These are phyloP conservation scores for Actinia equina DNA, from an alignment of 64 coral and sea anemone species.

Conservation along the genomic window DNA sequence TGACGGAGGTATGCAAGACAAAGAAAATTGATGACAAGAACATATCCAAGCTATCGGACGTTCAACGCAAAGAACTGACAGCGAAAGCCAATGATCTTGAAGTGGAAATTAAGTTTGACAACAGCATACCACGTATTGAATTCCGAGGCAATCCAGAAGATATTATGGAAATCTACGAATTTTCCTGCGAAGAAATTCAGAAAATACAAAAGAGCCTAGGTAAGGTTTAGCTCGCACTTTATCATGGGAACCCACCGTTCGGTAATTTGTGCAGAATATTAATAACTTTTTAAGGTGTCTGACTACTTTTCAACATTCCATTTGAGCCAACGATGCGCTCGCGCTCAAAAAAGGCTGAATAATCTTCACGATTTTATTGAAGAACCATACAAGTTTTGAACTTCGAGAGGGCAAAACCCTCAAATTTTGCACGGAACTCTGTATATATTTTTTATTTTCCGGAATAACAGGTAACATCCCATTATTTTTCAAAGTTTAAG, in stretches of 20 bases:
- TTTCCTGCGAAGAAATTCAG: constrained; percentile 7
- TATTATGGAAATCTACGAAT: not conserved
- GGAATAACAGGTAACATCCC: no score
- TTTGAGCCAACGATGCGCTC: no score
- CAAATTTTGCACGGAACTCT: no score
- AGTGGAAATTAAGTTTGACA: constrained; percentile 21
- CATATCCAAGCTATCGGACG: constrained; percentile 2
- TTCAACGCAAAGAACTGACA: not conserved
- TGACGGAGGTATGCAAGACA: not conserved
- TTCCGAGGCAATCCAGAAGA: constrained; percentile 15
- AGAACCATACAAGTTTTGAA: no score
- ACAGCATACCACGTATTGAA: not conserved
- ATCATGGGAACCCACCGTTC: not conserved
- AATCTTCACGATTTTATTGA: no score
- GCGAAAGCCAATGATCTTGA: constrained; percentile 5
- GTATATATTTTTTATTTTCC: no score
- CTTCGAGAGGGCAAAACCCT: no score
- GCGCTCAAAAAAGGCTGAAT: no score
- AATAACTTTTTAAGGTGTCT: not conserved
- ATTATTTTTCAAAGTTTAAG: no score
- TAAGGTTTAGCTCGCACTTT: not conserved
- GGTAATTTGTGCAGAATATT: not conserved
- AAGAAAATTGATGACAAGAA: not conserved
- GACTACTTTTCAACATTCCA: no score
- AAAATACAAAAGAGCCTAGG: not conserved